A percentile compares a stretch with the other conserved stretches of the same genome.
phyloP scores from a whole-genome alignment of 2,888 invertebrate genomes.

The Coelogynopora nodosa region DNA sequence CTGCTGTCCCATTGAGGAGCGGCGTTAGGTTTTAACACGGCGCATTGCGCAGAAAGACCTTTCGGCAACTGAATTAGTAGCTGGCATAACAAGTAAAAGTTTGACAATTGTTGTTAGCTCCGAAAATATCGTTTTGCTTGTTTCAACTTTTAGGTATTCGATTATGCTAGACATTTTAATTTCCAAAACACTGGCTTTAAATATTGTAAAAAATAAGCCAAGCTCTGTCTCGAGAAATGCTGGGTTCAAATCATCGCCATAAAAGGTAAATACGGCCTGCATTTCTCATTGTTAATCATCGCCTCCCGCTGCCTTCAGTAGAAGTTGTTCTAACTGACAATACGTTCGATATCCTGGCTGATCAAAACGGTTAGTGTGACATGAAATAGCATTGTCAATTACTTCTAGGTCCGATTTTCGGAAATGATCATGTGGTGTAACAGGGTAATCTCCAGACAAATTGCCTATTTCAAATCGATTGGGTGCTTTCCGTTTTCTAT shows the following conservation, averaged over 20 bases:
- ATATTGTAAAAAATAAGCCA: constrained; percentile 3
- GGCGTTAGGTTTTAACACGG: background rate
- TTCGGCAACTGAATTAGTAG: background rate
- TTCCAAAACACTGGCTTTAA: constrained; percentile 6
- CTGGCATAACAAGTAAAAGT: background rate
- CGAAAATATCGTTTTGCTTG: background rate
- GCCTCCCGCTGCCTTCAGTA: background rate
- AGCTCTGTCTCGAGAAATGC: background rate
- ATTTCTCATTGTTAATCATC: background rate
- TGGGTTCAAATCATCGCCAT: background rate
- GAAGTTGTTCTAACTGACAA: constrained; percentile 2
- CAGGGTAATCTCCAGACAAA: background rate
- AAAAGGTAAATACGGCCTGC: background rate
- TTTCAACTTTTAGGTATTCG: constrained; percentile 19
- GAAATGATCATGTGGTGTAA: background rate
- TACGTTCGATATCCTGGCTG: constrained; percentile 25
- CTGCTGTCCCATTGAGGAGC: background rate
- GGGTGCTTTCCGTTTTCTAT: constrained; percentile 11
- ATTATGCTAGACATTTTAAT: background rate
- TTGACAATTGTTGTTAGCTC: constrained; percentile 14
- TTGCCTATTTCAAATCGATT: constrained; percentile 3
- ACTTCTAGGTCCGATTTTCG: background rate
- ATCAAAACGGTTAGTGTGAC: constrained; percentile 11
- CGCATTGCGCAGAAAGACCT: background rate
- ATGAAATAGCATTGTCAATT: constrained; percentile 1